Conservation (phyloP, 2,888 invertebrate genomes). For the Dryococelus australis region DNA sequence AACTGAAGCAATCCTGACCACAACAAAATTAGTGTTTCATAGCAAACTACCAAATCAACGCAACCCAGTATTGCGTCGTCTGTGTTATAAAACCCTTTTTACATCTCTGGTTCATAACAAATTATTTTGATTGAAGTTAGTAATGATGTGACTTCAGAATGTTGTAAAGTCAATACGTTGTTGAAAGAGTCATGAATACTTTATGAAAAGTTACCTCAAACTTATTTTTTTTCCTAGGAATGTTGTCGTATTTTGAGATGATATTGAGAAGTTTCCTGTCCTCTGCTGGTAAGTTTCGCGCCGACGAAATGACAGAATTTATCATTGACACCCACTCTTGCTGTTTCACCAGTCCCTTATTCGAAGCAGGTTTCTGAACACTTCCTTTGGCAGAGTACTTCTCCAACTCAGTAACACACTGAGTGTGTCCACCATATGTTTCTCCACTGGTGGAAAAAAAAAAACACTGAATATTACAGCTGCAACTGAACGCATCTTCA, state of each 20-base stretch:
- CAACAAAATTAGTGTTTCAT: no score
- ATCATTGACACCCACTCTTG: conserved; percentile 81
- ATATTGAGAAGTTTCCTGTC: conserved; percentile 70
- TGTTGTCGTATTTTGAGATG: conserved; percentile 77
- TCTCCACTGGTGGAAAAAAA: conserved; percentile 66
- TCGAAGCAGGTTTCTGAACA: conserved; percentile 70
- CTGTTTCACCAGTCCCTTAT: conserved; percentile 89
- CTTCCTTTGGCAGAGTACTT: conserved; percentile 88
- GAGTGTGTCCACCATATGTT: conserved; percentile 79
- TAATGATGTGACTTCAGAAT: no score
- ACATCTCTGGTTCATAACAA: no score
- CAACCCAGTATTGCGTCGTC: no score
- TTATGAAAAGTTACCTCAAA: conserved; percentile 61
- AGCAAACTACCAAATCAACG: no score
- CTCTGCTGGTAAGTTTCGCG: conserved; percentile 63
- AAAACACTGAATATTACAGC: conserved; percentile 32
- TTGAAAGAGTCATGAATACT: no score
- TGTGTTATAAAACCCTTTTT: no score
- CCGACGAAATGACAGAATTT: conserved; percentile 68
- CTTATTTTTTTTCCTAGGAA: conserved; percentile 85
- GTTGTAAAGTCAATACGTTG: no score
- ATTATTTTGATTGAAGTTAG: no score
- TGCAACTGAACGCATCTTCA: conserved; percentile 36
- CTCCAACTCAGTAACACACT: conserved; percentile 86
- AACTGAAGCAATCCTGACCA: no score